phyloP scores from a whole-genome alignment of 2,113 vertebrate species.

The Bucco capensis region DNA sequence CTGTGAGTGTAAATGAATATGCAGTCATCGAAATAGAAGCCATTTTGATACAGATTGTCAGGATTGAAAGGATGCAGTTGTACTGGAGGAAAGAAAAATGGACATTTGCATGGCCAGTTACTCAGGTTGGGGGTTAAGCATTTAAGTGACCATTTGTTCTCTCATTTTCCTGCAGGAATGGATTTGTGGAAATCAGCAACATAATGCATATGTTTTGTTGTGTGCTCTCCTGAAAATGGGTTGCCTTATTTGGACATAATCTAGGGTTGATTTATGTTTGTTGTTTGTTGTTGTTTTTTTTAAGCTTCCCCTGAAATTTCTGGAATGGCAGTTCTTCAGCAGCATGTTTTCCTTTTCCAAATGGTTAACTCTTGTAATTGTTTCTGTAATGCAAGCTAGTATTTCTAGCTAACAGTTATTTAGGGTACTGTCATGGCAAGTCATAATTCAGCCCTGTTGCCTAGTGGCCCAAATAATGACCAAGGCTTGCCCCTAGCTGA shows the following conservation, averaged over 20 bases:
- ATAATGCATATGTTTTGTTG: constrained; percentile 19
- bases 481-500: constrained; percentile 26
- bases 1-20: background rate
- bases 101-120: background rate
- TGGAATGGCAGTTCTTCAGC: background rate
- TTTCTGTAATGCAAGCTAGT: constrained; percentile 46
- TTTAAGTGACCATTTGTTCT: constrained; percentile 36
- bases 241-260: background rate
- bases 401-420: constrained; percentile 45
- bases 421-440: constrained; percentile 17
- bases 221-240: background rate
- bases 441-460: background rate
- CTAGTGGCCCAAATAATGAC: constrained; percentile 39
- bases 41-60: constrained; percentile 19
- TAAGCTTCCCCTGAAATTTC: background rate
- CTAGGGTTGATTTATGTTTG: background rate
- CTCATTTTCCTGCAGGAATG: background rate
- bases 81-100: constrained; percentile 19
- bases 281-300: background rate
- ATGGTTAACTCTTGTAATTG: constrained; percentile 39
- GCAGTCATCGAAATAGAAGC: background rate
- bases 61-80: constrained; percentile 23
- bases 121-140: background rate
- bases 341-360: constrained; percentile 39
- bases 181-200: constrained; percentile 4